These are phyloP conservation scores for Muscicapa comitata DNA, from an alignment of 2,797 vertebrate genomes.

Conservation along the genomic window DNA sequence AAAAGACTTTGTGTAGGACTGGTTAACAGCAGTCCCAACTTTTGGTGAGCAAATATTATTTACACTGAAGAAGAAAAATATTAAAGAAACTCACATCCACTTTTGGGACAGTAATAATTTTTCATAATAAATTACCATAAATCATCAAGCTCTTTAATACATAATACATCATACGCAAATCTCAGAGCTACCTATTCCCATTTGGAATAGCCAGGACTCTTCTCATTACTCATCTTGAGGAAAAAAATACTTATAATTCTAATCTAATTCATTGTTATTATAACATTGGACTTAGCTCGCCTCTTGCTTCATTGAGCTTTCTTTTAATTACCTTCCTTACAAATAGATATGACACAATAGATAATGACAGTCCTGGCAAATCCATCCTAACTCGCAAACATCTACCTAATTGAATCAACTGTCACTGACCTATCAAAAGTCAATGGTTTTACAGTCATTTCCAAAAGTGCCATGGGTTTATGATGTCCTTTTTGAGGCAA, in stretches of 20 bases:
- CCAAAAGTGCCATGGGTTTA: background rate
- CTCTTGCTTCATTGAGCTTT: background rate
- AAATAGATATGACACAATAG: background rate
- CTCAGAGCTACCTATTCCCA: background rate
- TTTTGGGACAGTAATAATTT: background rate
- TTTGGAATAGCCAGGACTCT: background rate
- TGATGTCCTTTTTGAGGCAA: background rate
- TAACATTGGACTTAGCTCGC: background rate
- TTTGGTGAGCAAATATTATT: background rate
- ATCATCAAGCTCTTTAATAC: background rate
- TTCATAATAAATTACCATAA: background rate
- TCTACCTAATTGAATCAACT: background rate
- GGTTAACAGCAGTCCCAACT: background rate
- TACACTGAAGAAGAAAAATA: background rate
- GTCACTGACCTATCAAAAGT: background rate
- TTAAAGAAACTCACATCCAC: background rate
- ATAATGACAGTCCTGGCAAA: background rate
- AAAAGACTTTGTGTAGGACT: background rate
- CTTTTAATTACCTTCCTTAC: background rate
- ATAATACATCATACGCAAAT: background rate
- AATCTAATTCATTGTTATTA: background rate
- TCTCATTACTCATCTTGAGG: background rate
- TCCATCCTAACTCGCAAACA: background rate
- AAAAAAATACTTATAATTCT: background rate
- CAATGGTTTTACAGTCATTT: background rate